Conservation (phyloP, 2,797 vertebrate species). For the Forpus xanthops region DNA sequence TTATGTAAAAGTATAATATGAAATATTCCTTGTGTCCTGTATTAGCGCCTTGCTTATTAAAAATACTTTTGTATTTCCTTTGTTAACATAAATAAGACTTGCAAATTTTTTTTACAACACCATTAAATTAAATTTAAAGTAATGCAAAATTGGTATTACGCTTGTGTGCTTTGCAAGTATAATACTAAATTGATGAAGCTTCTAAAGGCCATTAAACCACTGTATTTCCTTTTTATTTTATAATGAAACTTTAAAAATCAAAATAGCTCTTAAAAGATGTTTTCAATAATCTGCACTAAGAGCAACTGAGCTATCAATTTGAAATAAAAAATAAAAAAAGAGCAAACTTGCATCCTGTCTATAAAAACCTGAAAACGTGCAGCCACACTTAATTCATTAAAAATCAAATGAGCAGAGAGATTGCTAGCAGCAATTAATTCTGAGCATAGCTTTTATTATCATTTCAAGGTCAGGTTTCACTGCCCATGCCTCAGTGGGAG, state of each 20-base stretch:
- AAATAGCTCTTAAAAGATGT: neutral
- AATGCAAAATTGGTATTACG: neutral
- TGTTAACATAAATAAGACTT: constrained; percentile 54
- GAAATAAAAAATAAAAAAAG: neutral
- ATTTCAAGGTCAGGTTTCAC: constrained; percentile 54
- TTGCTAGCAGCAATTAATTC: constrained; percentile 37
- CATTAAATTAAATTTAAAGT: constrained; percentile 42
- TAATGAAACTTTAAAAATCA: neutral
- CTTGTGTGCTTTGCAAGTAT: neutral
- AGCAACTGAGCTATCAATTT: neutral
- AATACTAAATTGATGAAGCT: neutral
- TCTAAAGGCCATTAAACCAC: neutral
- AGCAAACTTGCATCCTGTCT: neutral
- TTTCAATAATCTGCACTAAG: neutral
- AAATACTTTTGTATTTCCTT: constrained; percentile 38
- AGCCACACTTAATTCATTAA: constrained; percentile 4
- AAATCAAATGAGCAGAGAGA: constrained; percentile 34
- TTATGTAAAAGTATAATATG: constrained; percentile 42
- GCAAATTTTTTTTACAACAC: neutral
- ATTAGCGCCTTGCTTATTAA: constrained; percentile 31
- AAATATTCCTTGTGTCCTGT: constrained; percentile 26
- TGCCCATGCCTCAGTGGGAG: constrained; percentile 24
- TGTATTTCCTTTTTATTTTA: neutral
- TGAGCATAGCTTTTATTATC: neutral
- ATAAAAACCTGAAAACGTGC: neutral